Evolutionary conservation across 2,888 invertebrate genomes (phyloP).

Genomic region (Phyto melanocephala): DNA sequence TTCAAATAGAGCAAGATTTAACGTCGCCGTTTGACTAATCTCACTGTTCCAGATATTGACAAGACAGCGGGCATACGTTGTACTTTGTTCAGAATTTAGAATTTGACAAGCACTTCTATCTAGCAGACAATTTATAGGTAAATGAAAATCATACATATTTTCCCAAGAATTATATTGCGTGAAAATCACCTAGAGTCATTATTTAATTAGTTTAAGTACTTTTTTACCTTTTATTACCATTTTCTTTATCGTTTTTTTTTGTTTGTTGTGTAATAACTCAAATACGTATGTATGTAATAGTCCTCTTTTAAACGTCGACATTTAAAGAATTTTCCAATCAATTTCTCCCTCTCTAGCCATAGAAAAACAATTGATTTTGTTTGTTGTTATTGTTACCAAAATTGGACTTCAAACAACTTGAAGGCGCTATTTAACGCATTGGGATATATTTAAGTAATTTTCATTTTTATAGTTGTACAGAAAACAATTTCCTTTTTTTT

Average conservation of each 20-base stretch:
- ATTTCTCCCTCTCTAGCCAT: slow-evolving; percentile 11
- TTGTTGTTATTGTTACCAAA: slow-evolving; percentile 49
- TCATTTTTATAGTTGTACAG: slow-evolving; percentile 10
- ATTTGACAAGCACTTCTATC: too few relatives aligned
- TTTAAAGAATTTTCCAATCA: slow-evolving; percentile 39
- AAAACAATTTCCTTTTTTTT: slow-evolving; percentile 19
- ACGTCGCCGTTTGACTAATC: too few relatives aligned
- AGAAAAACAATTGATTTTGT: slow-evolving; percentile 48
- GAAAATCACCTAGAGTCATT: too few relatives aligned
- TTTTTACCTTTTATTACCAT: neutral
- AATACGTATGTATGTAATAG: neutral
- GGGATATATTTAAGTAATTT: slow-evolving; percentile 44
- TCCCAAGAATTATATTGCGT: too few relatives aligned
- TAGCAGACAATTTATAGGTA: too few relatives aligned
- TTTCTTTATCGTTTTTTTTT: neutral
- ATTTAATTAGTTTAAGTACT: too few relatives aligned
- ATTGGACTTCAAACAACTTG: slow-evolving; percentile 63
- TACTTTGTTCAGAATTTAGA: too few relatives aligned
- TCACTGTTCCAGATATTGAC: too few relatives aligned
- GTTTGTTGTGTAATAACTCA: slow-evolving; percentile 6
- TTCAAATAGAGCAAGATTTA: too few relatives aligned
- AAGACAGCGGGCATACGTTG: too few relatives aligned
- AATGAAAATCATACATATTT: too few relatives aligned
- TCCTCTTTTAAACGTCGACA: slow-evolving; percentile 10
- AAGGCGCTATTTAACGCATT: slow-evolving; percentile 62